Conservation (phyloP, 2,797 vertebrate species). For the Cygnus olor region DNA sequence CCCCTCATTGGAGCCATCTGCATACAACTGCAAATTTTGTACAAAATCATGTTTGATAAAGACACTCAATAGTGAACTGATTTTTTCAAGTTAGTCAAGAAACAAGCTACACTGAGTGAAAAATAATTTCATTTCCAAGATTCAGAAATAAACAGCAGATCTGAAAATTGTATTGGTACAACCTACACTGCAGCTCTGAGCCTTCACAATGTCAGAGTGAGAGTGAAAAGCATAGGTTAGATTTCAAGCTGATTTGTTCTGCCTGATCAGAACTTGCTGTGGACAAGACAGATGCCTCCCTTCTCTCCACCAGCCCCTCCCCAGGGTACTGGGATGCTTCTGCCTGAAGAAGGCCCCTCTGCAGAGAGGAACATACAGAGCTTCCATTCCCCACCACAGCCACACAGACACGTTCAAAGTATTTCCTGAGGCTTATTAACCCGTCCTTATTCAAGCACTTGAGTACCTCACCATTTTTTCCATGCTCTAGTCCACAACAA, state of each 20-base stretch:
- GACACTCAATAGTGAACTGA: neutral
- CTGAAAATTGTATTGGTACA: neutral
- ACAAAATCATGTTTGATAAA: neutral
- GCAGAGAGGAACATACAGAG: neutral
- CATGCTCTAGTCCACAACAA: rapidly evolving
- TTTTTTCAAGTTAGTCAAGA: neutral
- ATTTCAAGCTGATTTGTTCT: neutral
- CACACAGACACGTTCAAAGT: rapidly evolving
- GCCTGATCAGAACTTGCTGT: neutral
- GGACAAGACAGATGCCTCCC: neutral
- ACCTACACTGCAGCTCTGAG: neutral
- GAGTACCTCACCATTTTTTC: neutral
- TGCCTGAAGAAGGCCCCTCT: neutral
- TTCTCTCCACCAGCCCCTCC: neutral
- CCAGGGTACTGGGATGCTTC: neutral
- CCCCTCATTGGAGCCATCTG: no score
- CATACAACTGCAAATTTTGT: neutral
- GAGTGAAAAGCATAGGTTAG: neutral
- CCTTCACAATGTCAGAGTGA: neutral
- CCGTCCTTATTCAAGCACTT: rapidly evolving
- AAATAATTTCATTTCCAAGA: neutral
- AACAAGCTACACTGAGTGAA: neutral
- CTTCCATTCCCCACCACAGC: neutral
- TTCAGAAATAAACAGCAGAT: neutral
- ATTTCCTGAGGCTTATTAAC: neutral